These are phyloP conservation scores for Habrosyne pyritoides DNA, from an alignment of 2,888 invertebrate species.

Conservation along the genomic window DNA sequence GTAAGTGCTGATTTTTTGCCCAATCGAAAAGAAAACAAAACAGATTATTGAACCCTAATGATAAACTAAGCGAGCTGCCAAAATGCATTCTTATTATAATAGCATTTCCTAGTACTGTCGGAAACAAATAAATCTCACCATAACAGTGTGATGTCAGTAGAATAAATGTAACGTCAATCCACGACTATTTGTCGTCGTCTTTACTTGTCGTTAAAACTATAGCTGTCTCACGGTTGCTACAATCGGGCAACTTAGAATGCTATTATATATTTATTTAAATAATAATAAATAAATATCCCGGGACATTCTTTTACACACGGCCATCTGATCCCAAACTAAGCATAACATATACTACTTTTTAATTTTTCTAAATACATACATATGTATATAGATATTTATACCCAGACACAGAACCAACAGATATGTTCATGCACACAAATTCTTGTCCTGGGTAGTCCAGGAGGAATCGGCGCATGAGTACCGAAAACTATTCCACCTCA, in stretches of 20 bases:
- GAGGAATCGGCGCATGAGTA: too few species aligned
- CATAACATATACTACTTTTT: too few species aligned
- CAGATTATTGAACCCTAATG: conserved; percentile 29
- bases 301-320: too few species aligned
- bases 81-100: conserved; percentile 63
- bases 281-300: too few species aligned
- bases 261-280: background rate
- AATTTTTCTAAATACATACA: too few species aligned
- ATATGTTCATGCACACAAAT: too few species aligned
- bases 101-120: conserved; percentile 69
- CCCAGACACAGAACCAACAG: too few species aligned
- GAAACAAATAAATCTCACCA: conserved; percentile 77
- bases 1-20: background rate
- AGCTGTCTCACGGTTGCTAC: conserved; percentile 42
- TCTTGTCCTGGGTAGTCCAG: too few species aligned
- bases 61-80: conserved; percentile 54
- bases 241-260: background rate
- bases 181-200: conserved; percentile 67
- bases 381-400: too few species aligned
- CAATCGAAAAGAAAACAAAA: background rate
- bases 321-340: too few species aligned
- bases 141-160: conserved; percentile 64
- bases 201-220: conserved; percentile 57
- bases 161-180: conserved; percentile 80
- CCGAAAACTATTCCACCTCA: too few species aligned